These are phyloP conservation scores for human DNA, from an alignment of 2,113 vertebrate species.

Conservation along the genomic window DNA sequence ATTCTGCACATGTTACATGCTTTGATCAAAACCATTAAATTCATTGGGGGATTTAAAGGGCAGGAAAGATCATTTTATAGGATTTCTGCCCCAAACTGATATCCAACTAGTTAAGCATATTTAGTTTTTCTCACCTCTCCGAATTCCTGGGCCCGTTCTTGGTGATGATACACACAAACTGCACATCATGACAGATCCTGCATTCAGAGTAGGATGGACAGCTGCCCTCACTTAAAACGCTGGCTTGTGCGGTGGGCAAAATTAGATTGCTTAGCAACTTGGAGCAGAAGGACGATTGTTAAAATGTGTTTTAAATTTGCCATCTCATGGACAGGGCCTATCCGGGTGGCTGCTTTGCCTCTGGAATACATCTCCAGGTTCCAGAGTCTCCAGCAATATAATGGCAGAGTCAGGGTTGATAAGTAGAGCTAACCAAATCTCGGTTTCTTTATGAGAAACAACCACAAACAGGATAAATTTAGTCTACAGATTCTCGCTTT, in stretches of 20 bases:
- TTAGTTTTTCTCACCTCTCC: not conserved
- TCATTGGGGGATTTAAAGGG: not conserved
- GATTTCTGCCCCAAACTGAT: not conserved
- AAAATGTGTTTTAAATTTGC: not conserved
- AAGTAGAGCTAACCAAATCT: not conserved
- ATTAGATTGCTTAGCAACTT: not conserved
- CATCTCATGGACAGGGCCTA: not conserved
- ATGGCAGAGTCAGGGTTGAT: not conserved
- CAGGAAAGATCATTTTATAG: not conserved
- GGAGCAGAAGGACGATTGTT: not conserved
- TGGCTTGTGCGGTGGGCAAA: not conserved
- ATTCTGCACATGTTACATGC: not conserved
- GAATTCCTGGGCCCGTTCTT: not conserved
- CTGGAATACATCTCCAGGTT: not conserved
- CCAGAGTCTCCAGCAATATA: not conserved
- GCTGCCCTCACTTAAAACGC: fast-evolving
- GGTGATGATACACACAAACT: not conserved
- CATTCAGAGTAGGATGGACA: not conserved
- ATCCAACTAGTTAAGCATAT: not conserved
- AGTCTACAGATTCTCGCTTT: not conserved
- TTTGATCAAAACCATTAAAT: not conserved
- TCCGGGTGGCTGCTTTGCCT: not conserved
- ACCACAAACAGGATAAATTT: not conserved
- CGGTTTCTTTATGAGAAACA: not conserved
- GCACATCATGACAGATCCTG: not conserved